phyloP scores from a whole-genome alignment of 2,888 invertebrate species.

The Pomacea canaliculata region DNA sequence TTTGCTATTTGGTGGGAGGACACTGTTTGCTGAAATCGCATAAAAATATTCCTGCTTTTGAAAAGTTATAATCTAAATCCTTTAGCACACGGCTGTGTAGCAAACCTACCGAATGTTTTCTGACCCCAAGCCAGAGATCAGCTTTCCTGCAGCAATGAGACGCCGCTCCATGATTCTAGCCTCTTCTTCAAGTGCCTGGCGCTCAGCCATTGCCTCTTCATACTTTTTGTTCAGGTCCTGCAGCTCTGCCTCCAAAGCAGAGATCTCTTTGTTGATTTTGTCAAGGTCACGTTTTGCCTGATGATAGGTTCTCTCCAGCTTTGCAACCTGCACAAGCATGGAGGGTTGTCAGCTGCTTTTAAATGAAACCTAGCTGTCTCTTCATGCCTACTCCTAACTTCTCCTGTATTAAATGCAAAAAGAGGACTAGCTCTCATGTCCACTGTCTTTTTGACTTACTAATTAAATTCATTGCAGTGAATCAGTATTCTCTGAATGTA shows the following conservation, averaged over 20 bases:
- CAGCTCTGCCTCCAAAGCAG: slow-evolving; percentile 80
- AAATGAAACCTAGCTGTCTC: too few species aligned
- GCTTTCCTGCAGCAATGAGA: slow-evolving; percentile 86
- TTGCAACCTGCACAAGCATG: slow-evolving; percentile 74
- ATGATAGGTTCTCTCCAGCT: slow-evolving; percentile 80
- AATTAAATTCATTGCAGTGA: too few species aligned
- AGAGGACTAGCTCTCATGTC: too few species aligned
- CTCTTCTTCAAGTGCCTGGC: slow-evolving; percentile 82
- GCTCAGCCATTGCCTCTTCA: slow-evolving; percentile 80
- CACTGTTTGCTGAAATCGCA: too few species aligned
- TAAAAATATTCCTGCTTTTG: too few species aligned
- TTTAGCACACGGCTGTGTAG: too few species aligned
- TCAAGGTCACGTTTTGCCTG: slow-evolving; percentile 76
- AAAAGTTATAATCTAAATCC: too few species aligned
- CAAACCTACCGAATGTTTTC: slow-evolving; percentile 78
- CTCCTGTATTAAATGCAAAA: too few species aligned
- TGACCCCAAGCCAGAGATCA: slow-evolving; percentile 87
- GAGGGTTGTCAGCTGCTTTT: neutral
- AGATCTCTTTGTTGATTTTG: slow-evolving; percentile 82
- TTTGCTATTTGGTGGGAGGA: too few species aligned
- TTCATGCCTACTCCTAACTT: too few species aligned
- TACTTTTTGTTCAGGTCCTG: slow-evolving; percentile 81
- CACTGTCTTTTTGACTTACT: too few species aligned
- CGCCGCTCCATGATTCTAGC: slow-evolving; percentile 85
- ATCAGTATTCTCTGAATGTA: too few species aligned